Evolutionary conservation across 2,113 vertebrate species (phyloP).

Genomic region (Carettochelys insculpta): DNA sequence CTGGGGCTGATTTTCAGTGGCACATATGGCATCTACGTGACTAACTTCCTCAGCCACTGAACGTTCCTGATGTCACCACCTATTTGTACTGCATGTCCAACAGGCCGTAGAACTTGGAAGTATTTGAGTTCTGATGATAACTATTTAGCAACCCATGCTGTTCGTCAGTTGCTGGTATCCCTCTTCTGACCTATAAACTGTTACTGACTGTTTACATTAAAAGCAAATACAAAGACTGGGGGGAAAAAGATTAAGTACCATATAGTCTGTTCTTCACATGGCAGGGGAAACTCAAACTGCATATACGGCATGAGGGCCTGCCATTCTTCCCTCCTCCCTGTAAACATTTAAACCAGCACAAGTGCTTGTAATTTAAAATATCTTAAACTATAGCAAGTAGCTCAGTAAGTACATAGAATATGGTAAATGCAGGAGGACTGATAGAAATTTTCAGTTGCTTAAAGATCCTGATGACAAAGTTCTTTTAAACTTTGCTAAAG

Average conservation of each 20-base stretch:
- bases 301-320: neutral
- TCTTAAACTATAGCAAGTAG: neutral
- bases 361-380: neutral
- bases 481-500: neutral
- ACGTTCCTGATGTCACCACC: neutral
- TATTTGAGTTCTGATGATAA: neutral
- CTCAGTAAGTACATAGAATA: accelerated
- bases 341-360: neutral
- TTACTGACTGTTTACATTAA: neutral
- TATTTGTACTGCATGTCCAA: neutral
- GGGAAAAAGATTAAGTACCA: constrained; percentile 34
- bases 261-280: constrained; percentile 6
- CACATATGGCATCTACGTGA: neutral
- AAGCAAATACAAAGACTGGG: constrained; percentile 22
- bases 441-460: neutral
- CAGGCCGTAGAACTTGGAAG: neutral
- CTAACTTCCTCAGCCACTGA: constrained; percentile 7
- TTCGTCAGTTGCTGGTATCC: neutral
- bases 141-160: neutral
- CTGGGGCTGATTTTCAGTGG: neutral
- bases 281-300: neutral
- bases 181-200: constrained; percentile 10
- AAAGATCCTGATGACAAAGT: neutral
- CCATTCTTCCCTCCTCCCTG: neutral
- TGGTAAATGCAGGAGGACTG: neutral